phyloP scores from a whole-genome alignment of 2,888 invertebrate species.

The Dryomyza anilis region DNA sequence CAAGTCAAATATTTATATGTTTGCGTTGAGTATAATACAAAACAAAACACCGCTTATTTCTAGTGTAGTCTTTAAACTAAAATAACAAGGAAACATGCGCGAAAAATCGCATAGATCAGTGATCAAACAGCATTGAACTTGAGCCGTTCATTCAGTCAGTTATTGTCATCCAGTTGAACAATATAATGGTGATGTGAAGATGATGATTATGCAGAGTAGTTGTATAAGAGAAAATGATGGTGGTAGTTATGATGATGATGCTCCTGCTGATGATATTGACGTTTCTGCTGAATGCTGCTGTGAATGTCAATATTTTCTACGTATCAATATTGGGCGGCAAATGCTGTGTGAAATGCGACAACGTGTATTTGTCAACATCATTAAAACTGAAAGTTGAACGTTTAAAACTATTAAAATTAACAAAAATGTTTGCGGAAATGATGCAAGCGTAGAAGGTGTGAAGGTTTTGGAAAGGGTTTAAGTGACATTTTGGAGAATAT shows the following conservation, averaged over 20 bases:
- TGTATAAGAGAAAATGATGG: not conserved
- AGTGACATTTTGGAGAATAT: no score
- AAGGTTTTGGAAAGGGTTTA: no score
- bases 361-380: conserved; percentile 20
- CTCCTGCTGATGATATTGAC: not conserved
- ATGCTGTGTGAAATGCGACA: conserved; percentile 23
- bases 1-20: no score
- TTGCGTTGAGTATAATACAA: no score
- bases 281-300: conserved; percentile 12
- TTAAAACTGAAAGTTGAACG: conserved; percentile 3
- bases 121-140: not conserved
- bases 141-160: not conserved
- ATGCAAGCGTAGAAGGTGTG: no score
- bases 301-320: conserved; percentile 16
- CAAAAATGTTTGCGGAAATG: no score
- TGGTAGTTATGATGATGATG: not conserved
- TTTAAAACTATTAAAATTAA: not conserved
- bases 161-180: not conserved
- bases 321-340: conserved; percentile 16
- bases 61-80: conserved; percentile 1
- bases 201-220: not conserved
- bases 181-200: not conserved
- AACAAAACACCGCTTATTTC: no score
- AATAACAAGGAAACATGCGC: conserved; percentile 1
- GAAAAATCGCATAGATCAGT: conserved; percentile 14